Conservation (phyloP, 2,888 invertebrate genomes). For the Orchestes rusci region DNA sequence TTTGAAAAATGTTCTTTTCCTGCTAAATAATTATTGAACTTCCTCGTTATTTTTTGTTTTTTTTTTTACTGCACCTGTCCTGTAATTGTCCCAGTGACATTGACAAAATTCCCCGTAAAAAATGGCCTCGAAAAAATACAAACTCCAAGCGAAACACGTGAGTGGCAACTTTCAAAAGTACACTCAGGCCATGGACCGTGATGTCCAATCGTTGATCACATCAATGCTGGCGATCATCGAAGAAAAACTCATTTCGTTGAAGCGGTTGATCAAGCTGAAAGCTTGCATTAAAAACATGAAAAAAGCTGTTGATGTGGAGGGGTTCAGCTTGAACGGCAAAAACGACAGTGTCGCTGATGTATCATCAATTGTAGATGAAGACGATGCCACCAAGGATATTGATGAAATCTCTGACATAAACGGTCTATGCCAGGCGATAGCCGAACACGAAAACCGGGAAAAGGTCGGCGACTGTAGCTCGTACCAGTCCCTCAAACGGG, state of each 20-base stretch:
- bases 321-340: conserved; percentile 1
- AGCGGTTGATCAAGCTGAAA: conserved; percentile 26
- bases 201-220: conserved; percentile 23
- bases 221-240: conserved; percentile 26
- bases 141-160: too few species aligned
- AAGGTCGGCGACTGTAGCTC: too few species aligned
- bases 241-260: conserved; percentile 22
- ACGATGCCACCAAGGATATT: conserved; percentile 7
- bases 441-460: conserved; percentile 1
- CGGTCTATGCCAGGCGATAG: conserved; percentile 12
- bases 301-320: conserved; percentile 6
- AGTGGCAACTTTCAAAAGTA: conserved; percentile 24
- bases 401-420: conserved; percentile 9
- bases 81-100: too few species aligned
- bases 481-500: too few species aligned
- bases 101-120: too few species aligned
- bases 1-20: too few species aligned
- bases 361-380: conserved; percentile 15
- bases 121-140: too few species aligned
- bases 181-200: conserved; percentile 24
- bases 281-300: conserved; percentile 22
- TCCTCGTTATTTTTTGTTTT: too few species aligned
- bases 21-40: too few species aligned
- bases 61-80: too few species aligned
- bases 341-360: too few species aligned